Evolutionary conservation across 2,888 invertebrate genomes (phyloP), one percentile per base, ranked within the genome.

Genomic region (Cactoblastis cactorum): DNA sequence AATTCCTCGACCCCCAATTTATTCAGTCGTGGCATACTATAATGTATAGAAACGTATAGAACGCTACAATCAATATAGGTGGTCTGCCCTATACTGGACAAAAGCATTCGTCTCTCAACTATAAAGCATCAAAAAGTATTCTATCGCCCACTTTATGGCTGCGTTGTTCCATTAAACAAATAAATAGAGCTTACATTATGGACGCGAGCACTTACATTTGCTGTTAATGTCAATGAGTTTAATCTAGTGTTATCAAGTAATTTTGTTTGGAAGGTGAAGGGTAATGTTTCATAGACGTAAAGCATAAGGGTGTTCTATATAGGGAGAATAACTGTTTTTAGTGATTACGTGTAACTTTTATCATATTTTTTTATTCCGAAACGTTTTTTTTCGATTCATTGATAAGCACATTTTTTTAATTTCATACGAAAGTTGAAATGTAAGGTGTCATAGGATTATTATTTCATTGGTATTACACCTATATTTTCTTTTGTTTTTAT

Each of bases 141-240:
- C 64, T 64, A 70, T 68, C 63, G 57, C 61, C 51, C 32, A 14
- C 55, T 57, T 80, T 83, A 81, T 77, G 78, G 71, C 79, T 64
- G 55, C 50, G 59, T 55, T 62, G 61, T 74, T 71, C 73, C 74
- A 78, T 80, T 77, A 77, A 56, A 49, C 51, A 60, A 67, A 72
- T 70, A 70, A 77, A 73, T 74, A 75, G 69, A 53, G 53, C 54
- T 65, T 61, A 71, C 62, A 66, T 69, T 74, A 73, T 67, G 63
- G 58, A 53, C 52, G 58, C 58, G 57, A 52, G 60, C 66, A 71
- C 72, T 74, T 59, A 63, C 53, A 38, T 50, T 57, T 59, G 62
- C 53, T 37, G 51, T 57, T 63, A 66, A 67, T 56, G 65, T 56
- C 12, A 41, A 22, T 32, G 11, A 33, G 15, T 28, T 49, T 17